Evolutionary conservation across 2,888 invertebrate genomes (phyloP), one percentile per base, ranked within the genome.

Genomic region (Rotaria magnacalcarata): DNA sequence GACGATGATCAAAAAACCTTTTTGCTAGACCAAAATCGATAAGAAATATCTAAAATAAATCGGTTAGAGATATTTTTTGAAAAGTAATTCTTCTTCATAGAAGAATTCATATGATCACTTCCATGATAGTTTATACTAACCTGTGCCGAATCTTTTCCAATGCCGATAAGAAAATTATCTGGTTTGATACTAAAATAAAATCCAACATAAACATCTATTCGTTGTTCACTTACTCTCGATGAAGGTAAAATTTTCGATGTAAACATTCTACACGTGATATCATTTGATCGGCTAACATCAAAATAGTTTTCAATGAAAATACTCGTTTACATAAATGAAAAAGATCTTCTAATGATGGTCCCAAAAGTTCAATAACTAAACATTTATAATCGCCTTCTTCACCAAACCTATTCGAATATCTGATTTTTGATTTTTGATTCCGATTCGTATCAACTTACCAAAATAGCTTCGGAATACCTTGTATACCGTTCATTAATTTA

Each of bases 281-380:
- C 84, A 84, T 84, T 54, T 84, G 84, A 84, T 84, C 84, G 54
- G 27, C 84, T 34, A 84, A 52, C 84, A 84, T 84, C 6, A 84
- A 24, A 54, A 84, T 84, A 34, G 84, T 84, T 84, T 84, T 84
- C n/a, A 84, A 34, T 16, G 84, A 84, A 54, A 84, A 84, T 54
- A 52, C 16, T 19, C 54, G 50, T 54, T 52, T 19, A 54, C 50
- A 84, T 54, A 34, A 43, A 21, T 84, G 2, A 84, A 84, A 84
- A 16, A 84, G 52, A 84, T 84, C 84, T 84, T 84, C 84, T 54
- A 84, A 27, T 2, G 43, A 43, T 54, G 54, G 16, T n/a, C 84
- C 52, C 27, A 84, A 54, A 11, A 50, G n/a, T 84, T 84, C 84
- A 14, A 84, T 84, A 54, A 84, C 54, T n/a, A 84, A 54, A 54